phyloP scores from a whole-genome alignment of 1,140 invertebrate genomes.

The Helicoverpa armigera region DNA sequence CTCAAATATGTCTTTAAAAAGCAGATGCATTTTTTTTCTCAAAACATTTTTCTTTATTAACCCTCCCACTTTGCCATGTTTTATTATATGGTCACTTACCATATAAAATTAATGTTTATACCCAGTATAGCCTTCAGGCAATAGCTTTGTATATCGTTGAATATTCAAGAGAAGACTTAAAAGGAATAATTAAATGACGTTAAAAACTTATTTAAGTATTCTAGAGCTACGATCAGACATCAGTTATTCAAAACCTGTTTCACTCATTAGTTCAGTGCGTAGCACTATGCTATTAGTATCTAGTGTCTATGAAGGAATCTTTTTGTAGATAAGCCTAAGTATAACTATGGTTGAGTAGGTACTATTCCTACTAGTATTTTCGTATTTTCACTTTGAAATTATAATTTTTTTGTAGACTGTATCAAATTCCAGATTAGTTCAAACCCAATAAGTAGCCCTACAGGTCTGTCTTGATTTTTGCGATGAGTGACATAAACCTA shows the following conservation, averaged over 20 bases:
- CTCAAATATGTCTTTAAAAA: not conserved
- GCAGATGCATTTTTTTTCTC: not conserved
- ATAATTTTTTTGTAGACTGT: too few species aligned
- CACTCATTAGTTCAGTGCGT: constrained; percentile 66
- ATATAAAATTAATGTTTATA: constrained; percentile 34
- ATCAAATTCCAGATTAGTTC: too few species aligned
- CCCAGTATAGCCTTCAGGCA: constrained; percentile 16
- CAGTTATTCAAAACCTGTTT: constrained; percentile 77
- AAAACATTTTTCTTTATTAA: not conserved
- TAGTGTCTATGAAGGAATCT: not conserved
- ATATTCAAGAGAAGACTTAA: constrained; percentile 76
- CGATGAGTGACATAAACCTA: too few species aligned
- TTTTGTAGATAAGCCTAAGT: not conserved
- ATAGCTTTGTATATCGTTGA: constrained; percentile 60
- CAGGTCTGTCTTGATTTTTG: too few species aligned
- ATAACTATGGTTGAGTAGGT: too few species aligned
- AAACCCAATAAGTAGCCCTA: too few species aligned
- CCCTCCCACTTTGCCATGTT: not conserved
- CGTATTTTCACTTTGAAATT: too few species aligned
- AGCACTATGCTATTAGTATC: constrained; percentile 10
- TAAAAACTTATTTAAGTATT: constrained; percentile 83
- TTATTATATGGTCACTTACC: constrained; percentile 21
- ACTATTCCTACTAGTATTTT: too few species aligned
- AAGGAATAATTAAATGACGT: constrained; percentile 80
- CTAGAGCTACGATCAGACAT: constrained; percentile 67